Percentiles rank a stretch among this genome's conserved stretches.
phyloP scores from a whole-genome alignment of 2,113 vertebrate species.

The Calonectris borealis region DNA sequence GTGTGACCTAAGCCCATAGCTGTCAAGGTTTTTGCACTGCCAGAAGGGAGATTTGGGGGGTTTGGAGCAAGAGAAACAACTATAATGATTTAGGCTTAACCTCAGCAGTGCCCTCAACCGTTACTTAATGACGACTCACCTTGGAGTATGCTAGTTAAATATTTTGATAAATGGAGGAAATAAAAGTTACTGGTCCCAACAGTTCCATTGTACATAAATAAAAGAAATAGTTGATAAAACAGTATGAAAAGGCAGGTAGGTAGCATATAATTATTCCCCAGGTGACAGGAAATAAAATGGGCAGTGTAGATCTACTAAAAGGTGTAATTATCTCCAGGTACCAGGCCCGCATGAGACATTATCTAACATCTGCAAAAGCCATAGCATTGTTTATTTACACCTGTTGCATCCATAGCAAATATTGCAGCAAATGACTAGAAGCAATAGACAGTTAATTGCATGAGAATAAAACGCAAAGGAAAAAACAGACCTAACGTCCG shows the following conservation, averaged over 20 bases:
- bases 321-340: slow-evolving; percentile 25
- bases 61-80: slow-evolving; percentile 28
- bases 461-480: background rate
- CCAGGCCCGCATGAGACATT: background rate
- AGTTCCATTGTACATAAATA: slow-evolving; percentile 20
- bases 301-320: slow-evolving; percentile 12
- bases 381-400: background rate
- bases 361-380: background rate
- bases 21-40: slow-evolving; percentile 48
- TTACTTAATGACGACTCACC: slow-evolving; percentile 24
- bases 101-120: slow-evolving; percentile 24
- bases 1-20: slow-evolving; percentile 53
- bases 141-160: slow-evolving; percentile 34
- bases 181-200: slow-evolving; percentile 11
- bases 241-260: background rate
- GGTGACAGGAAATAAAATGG: slow-evolving; percentile 11
- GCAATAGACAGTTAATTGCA: background rate
- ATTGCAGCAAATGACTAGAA: background rate
- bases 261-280: slow-evolving; percentile 22
- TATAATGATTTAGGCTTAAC: slow-evolving; percentile 55
- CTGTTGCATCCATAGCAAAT: background rate
- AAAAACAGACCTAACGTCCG: accelerated
- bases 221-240: slow-evolving; percentile 46
- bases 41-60: slow-evolving; percentile 48
- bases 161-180: slow-evolving; percentile 60